Evolutionary conservation across 1,140 invertebrate genomes (phyloP).

Genomic region (Ridgeia piscesae): DNA sequence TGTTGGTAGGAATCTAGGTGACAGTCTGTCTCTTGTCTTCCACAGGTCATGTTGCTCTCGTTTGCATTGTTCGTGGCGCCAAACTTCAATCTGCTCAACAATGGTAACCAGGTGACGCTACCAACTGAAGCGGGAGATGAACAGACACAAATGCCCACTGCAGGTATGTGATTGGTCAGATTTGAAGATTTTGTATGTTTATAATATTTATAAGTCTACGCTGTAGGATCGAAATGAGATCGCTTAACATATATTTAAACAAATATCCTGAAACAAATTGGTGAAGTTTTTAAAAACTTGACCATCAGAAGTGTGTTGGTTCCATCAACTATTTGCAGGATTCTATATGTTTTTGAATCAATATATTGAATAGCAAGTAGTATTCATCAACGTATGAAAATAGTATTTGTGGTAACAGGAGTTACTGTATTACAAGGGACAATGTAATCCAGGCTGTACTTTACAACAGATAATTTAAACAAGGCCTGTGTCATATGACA

Average conservation of each 20-base stretch:
- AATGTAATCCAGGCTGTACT: not conserved
- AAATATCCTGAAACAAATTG: no score
- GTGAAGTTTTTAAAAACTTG: not conserved
- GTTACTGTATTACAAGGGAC: not conserved
- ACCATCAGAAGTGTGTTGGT: no score
- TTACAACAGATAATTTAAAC: not conserved
- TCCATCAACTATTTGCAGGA: no score
- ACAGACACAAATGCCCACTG: not conserved
- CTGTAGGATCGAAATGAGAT: not conserved
- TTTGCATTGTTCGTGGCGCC: conserved; percentile 32
- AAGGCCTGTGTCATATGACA: not conserved
- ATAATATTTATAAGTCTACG: not conserved
- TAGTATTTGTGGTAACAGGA: not conserved
- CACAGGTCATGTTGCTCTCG: conserved; percentile 32
- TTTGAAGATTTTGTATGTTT: not conserved
- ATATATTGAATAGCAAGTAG: not conserved
- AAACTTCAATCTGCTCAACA: conserved; percentile 22
- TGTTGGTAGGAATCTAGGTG: not conserved
- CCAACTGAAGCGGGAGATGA: not conserved
- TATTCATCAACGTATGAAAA: not conserved
- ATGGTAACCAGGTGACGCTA: not conserved
- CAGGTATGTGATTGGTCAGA: not conserved
- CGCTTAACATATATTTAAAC: no score
- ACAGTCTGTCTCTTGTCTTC: conserved; percentile 11
- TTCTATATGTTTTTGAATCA: no score